Conservation (phyloP, 2,888 invertebrate species). For the Heteromurus nitidus region DNA sequence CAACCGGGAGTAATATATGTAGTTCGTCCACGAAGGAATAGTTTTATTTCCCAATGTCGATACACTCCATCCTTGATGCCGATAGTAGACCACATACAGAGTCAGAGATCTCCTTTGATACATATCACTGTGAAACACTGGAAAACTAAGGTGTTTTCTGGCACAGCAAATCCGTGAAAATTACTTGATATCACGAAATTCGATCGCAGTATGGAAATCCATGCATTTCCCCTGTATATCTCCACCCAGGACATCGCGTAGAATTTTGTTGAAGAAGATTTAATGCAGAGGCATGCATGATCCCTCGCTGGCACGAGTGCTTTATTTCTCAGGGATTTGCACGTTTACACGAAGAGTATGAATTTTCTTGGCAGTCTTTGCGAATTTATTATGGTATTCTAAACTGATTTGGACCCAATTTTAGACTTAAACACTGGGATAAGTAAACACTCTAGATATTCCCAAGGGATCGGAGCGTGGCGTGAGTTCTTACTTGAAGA, state of each 20-base stretch:
- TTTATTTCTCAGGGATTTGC: too few species aligned
- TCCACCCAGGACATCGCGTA: background rate
- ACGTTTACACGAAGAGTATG: too few species aligned
- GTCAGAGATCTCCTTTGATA: slow-evolving; percentile 33
- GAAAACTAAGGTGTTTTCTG: slow-evolving; percentile 15
- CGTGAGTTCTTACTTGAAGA: too few species aligned
- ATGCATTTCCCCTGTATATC: background rate
- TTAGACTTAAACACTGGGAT: background rate
- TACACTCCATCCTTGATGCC: too few species aligned
- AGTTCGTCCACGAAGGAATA: too few species aligned
- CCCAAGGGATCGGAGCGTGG: too few species aligned
- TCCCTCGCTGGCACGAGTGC: too few species aligned
- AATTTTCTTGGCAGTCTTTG: slow-evolving; percentile 2
- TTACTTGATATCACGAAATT: slow-evolving; percentile 49
- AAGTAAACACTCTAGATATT: too few species aligned
- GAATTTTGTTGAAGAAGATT: slow-evolving; percentile 26
- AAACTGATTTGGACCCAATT: background rate
- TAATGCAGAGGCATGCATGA: slow-evolving; percentile 41
- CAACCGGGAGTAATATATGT: too few species aligned
- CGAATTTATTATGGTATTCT: slow-evolving; percentile 1
- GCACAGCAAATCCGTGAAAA: slow-evolving; percentile 43
- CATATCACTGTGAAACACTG: slow-evolving; percentile 13
- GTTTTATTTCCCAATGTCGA: too few species aligned
- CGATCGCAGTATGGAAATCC: slow-evolving; percentile 29
- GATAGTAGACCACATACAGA: slow-evolving; percentile 18